Conservation (phyloP, 2,113 vertebrate genomes). For the Lasiurus borealis region DNA sequence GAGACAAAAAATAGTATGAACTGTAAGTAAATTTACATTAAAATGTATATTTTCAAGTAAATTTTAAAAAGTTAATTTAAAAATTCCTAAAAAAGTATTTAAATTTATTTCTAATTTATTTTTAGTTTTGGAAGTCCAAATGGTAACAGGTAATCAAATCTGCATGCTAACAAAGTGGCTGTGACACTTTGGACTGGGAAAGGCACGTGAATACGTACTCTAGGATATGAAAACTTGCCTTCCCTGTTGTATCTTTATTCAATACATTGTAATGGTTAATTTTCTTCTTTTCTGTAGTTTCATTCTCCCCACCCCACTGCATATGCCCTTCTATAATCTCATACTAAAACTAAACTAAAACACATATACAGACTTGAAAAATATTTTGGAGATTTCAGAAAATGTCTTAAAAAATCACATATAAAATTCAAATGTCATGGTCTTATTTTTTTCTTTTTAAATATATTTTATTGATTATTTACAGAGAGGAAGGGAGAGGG, state of each 20-base stretch:
- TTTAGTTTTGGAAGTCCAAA: constrained; percentile 40
- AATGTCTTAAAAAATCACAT: neutral
- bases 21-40: constrained; percentile 15
- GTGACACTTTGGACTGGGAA: neutral
- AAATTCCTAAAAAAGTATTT: neutral
- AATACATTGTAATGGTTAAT: neutral
- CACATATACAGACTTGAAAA: neutral
- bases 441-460: too few relatives aligned
- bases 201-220: neutral
- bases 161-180: neutral
- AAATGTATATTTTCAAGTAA: neutral
- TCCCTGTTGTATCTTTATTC: neutral
- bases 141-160: neutral
- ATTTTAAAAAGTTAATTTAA: neutral
- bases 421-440: neutral
- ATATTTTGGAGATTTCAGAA: neutral
- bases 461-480: too few relatives aligned
- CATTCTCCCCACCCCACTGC: neutral
- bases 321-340: neutral
- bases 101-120: constrained; percentile 22
- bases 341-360: neutral
- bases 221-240: neutral
- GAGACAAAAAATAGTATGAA: constrained; percentile 73
- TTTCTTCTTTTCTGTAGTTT: neutral
- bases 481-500: too few relatives aligned